phyloP scores from a whole-genome alignment of 2,888 invertebrate genomes.

The Lamellibrachia columna region DNA sequence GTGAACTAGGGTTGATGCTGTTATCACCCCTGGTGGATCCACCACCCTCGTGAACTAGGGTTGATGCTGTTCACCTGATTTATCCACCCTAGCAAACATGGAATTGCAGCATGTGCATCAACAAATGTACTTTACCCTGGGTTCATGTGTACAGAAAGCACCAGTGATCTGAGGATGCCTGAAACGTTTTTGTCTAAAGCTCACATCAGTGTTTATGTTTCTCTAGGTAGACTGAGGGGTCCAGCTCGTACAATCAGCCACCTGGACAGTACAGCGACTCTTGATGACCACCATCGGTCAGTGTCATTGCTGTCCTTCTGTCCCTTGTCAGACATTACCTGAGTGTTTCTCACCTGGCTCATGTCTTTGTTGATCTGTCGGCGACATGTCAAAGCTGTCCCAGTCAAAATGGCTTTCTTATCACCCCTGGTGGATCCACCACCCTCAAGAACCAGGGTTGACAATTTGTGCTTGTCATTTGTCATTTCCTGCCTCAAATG shows the following conservation, averaged over 20 bases:
- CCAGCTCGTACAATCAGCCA: slow-evolving; percentile 21
- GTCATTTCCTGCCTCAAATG: not conserved
- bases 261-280: slow-evolving; percentile 18
- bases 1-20: no score
- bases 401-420: not conserved
- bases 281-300: not conserved
- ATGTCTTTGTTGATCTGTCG: no score
- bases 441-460: not conserved
- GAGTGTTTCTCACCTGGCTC: not conserved
- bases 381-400: not conserved
- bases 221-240: not conserved
- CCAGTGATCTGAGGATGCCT: no score
- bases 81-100: no score
- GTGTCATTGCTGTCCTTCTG: not conserved
- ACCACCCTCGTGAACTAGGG: no score
- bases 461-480: not conserved
- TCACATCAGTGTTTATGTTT: not conserved
- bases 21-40: no score
- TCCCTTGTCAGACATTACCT: not conserved
- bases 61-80: no score
- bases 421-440: no score
- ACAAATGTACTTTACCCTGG: no score
- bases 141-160: no score
- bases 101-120: no score
- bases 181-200: not conserved